Conservation (phyloP, 2,797 vertebrate genomes). For the Sebastes oblongus region DNA sequence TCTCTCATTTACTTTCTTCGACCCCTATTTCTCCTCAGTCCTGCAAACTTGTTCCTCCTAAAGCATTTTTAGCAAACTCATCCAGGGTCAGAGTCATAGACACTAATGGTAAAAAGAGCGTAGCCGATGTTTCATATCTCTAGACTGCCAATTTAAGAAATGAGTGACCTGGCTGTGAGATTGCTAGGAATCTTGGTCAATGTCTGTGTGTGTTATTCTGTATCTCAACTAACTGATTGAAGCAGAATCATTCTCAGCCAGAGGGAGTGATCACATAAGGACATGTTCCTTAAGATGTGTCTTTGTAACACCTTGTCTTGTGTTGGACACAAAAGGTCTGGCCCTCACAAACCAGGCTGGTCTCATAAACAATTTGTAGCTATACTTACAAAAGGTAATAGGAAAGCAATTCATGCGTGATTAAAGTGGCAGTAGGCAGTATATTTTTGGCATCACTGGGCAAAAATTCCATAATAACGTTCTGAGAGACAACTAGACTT, state of each 20-base stretch:
- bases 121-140: background rate
- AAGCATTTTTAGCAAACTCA: conserved; percentile 14
- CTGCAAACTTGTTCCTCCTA: background rate
- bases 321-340: no score
- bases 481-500: no score
- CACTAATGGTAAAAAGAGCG: background rate
- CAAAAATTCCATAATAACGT: no score
- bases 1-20: background rate
- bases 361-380: no score
- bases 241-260: background rate
- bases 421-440: no score
- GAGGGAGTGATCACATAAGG: no score
- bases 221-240: background rate
- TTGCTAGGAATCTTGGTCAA: background rate
- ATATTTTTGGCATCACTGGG: no score
- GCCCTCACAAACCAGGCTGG: no score
- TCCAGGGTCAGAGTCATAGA: background rate
- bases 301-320: no score
- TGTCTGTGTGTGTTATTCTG: background rate
- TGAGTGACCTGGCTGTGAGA: background rate
- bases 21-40: background rate
- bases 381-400: no score
- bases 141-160: background rate
- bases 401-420: no score
- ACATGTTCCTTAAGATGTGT: no score